Conservation (phyloP, 2,888 invertebrate genomes). For the Mythimna lalbum region DNA sequence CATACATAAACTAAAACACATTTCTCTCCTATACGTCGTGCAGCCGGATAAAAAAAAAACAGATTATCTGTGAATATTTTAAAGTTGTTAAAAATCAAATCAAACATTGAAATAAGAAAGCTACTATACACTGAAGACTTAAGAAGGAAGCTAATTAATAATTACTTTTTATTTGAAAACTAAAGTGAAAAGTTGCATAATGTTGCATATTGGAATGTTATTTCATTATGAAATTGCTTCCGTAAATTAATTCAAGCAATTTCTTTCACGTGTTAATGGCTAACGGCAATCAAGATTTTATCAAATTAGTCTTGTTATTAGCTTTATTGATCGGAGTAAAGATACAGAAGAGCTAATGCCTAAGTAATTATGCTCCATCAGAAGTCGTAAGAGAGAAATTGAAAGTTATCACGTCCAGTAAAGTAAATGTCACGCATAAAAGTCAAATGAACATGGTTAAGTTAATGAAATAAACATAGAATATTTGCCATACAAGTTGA, state of each 20-base stretch:
- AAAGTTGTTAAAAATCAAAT: constrained; percentile 14
- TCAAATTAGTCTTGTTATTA: constrained; percentile 49
- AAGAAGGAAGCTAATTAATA: constrained; percentile 38
- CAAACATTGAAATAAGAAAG: constrained; percentile 47
- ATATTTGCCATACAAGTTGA: background rate
- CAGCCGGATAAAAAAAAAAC: background rate
- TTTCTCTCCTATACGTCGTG: too few relatives aligned
- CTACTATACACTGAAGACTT: constrained; percentile 19
- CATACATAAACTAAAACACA: too few relatives aligned
- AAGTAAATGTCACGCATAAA: constrained; percentile 38
- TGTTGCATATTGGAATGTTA: constrained; percentile 31
- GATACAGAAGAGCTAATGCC: constrained; percentile 45
- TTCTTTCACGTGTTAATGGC: constrained; percentile 54
- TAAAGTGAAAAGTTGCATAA: constrained; percentile 31
- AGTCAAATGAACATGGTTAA: constrained; percentile 2
- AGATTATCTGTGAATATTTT: background rate
- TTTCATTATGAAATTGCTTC: constrained; percentile 44
- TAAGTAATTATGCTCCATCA: constrained; percentile 34
- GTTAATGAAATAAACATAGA: constrained; percentile 10
- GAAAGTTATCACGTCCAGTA: constrained; percentile 41
- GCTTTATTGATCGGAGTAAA: constrained; percentile 31
- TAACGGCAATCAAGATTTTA: constrained; percentile 46
- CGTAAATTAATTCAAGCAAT: constrained; percentile 47
- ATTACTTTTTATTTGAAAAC: constrained; percentile 34
- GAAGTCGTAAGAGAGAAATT: constrained; percentile 47